phyloP scores from a whole-genome alignment of 1,140 invertebrate genomes.

The Scaptomyza graminum region DNA sequence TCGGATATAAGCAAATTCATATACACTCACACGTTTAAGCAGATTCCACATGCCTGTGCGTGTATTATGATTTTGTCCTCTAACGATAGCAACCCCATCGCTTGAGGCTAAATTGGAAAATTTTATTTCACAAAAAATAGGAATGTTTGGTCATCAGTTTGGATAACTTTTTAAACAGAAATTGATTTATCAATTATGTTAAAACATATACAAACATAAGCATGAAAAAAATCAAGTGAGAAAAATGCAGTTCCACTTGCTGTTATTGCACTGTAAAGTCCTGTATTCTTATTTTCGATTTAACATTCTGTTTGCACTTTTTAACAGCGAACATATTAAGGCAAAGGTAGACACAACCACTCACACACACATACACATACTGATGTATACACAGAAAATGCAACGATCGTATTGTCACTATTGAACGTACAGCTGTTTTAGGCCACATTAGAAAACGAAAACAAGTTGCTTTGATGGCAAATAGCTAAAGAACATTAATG shows the following conservation, averaged over 20 bases:
- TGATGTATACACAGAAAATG: background rate
- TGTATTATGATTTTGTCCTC: background rate
- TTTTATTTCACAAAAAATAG: background rate
- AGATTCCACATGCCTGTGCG: background rate
- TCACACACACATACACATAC: slow-evolving; percentile 20
- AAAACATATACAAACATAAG: background rate
- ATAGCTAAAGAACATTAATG: slow-evolving; percentile 57
- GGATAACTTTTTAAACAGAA: slow-evolving; percentile 6
- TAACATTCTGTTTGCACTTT: slow-evolving; percentile 24
- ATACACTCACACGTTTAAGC: no score
- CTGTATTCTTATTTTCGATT: background rate
- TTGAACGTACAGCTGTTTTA: slow-evolving; percentile 40
- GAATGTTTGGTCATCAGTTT: background rate
- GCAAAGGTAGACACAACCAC: slow-evolving; percentile 8
- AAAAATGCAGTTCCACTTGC: background rate
- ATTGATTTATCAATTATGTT: background rate
- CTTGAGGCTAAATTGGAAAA: background rate
- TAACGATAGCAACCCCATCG: background rate
- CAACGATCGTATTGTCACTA: slow-evolving; percentile 19
- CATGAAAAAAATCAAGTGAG: background rate
- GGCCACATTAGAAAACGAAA: slow-evolving; percentile 23
- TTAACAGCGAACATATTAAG: slow-evolving; percentile 30
- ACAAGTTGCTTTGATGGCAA: slow-evolving; percentile 20
- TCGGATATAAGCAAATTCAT: no score
- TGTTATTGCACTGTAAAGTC: slow-evolving; percentile 27